phyloP scores from a whole-genome alignment of 1,140 invertebrate species.

The Macrosteles quadrilineatus region DNA sequence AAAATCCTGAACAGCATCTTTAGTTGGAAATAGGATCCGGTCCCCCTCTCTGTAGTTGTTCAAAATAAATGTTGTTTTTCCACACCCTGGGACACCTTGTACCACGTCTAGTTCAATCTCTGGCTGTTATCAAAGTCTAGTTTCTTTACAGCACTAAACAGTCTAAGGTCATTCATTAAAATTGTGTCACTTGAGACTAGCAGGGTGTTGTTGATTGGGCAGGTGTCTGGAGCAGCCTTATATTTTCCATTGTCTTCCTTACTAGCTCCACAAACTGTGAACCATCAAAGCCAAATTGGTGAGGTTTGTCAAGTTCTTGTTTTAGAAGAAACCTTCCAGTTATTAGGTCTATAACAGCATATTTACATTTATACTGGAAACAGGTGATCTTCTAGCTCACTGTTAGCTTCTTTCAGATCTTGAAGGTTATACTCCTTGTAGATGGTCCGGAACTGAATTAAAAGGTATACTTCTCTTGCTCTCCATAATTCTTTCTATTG shows the following conservation, averaged over 20 bases:
- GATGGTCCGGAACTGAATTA: neutral
- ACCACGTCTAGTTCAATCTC: neutral
- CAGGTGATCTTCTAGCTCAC: neutral
- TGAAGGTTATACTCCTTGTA: neutral
- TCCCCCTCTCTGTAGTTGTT: neutral
- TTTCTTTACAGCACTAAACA: neutral
- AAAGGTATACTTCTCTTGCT: neutral
- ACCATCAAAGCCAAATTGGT: conserved; percentile 11
- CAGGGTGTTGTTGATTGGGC: neutral
- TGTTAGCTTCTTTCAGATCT: neutral
- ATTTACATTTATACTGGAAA: neutral
- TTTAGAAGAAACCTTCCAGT: neutral
- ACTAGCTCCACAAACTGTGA: neutral
- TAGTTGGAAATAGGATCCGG: neutral
- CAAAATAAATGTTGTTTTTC: neutral
- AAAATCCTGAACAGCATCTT: neutral
- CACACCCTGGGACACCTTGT: conserved; percentile 2
- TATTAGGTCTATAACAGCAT: neutral
- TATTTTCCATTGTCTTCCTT: neutral
- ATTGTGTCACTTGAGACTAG: neutral
- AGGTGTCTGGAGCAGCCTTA: neutral
- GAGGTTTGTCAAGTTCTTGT: neutral
- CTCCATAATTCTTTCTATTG: conserved; percentile 1
- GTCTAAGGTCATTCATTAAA: neutral
- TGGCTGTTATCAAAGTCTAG: neutral